These are phyloP conservation scores for Pterois miles DNA, from an alignment of 2,797 vertebrate genomes.

Conservation along the genomic window DNA sequence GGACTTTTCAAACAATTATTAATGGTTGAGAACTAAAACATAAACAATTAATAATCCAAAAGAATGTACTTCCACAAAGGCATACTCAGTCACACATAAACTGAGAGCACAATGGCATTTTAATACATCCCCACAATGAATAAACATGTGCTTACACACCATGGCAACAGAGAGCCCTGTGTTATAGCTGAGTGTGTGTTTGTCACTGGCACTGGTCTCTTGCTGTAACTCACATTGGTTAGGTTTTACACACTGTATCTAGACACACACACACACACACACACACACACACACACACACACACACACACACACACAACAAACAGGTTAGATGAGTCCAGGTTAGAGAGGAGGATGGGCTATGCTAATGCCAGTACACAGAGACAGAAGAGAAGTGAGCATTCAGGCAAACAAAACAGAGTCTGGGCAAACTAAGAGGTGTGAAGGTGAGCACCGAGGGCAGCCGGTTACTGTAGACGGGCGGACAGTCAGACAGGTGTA, in stretches of 20 bases:
- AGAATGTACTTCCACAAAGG: not conserved
- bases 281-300: constrained; percentile 3
- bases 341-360: constrained; percentile 85
- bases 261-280: too few relatives aligned
- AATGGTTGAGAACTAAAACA: constrained; percentile 1
- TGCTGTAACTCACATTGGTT: constrained; percentile 11
- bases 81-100: constrained; percentile 4
- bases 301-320: constrained; percentile 47
- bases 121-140: not conserved
- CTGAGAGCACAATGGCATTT: not conserved
- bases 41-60: constrained; percentile 1
- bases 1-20: not conserved
- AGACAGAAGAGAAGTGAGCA: constrained; percentile 24
- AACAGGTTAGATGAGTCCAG: constrained; percentile 94
- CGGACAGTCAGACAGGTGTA: constrained; percentile 35
- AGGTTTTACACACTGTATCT: constrained; percentile 42
- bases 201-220: not conserved
- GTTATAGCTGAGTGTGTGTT: not conserved
- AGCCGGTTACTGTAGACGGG: constrained; percentile 62
- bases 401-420: constrained; percentile 49
- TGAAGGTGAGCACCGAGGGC: constrained; percentile 25
- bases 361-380: constrained; percentile 82
- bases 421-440: constrained; percentile 32
- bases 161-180: not conserved
- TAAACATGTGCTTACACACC: constrained; percentile 1